Percentiles rank a stretch among this genome's conserved stretches.
phyloP scores from a whole-genome alignment of 2,113 vertebrate genomes.

The Heptranchias perlo region DNA sequence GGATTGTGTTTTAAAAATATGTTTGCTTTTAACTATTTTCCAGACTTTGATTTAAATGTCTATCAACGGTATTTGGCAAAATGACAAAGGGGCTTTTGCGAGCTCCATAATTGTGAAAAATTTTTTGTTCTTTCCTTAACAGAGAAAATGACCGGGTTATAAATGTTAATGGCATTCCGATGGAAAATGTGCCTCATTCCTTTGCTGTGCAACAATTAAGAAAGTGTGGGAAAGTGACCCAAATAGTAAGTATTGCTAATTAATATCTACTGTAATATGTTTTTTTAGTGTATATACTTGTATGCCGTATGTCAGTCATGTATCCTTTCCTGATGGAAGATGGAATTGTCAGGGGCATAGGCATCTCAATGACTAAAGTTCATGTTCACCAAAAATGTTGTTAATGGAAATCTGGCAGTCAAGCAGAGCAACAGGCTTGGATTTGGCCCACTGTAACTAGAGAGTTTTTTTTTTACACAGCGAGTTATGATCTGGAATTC shows the following conservation, averaged over 20 bases:
- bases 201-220: constrained; percentile 90
- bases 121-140: constrained; percentile 44
- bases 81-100: neutral
- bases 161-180: constrained; percentile 77
- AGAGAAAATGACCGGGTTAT: constrained; percentile 90
- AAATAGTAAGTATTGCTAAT: constrained; percentile 72
- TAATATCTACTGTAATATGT: neutral
- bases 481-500: neutral
- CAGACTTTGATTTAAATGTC: neutral
- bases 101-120: neutral
- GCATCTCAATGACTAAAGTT: neutral
- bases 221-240: constrained; percentile 91
- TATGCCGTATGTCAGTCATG: neutral
- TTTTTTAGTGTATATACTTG: neutral
- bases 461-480: neutral
- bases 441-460: neutral
- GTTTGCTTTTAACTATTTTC: neutral
- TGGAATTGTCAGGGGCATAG: neutral
- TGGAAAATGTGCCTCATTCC: constrained; percentile 85
- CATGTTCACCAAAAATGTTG: neutral
- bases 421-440: too few relatives aligned
- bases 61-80: neutral
- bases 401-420: too few relatives aligned
- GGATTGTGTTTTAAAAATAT: neutral
- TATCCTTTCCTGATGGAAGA: neutral